Percentiles rank a stretch among this genome's conserved stretches.
phyloP scores from a whole-genome alignment of 2,888 invertebrate genomes.

The Norana najaformis region DNA sequence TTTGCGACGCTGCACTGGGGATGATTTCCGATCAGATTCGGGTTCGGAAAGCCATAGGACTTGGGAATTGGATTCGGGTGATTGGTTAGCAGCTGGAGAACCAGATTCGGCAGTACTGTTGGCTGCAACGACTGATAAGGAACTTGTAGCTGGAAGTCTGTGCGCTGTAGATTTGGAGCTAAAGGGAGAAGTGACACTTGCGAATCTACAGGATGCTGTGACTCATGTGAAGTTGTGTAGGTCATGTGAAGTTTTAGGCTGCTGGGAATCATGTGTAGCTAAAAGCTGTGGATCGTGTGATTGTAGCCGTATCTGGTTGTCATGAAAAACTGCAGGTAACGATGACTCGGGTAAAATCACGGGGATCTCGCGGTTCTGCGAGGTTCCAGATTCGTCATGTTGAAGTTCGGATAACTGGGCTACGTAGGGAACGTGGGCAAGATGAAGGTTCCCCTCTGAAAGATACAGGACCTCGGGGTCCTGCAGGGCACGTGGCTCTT shows the following conservation, averaged over 20 bases:
- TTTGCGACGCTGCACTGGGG: no score
- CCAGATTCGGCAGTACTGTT: not conserved
- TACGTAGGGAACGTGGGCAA: not conserved
- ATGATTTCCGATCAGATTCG: no score
- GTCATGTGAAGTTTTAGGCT: not conserved
- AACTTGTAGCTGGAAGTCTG: not conserved
- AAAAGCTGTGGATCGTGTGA: not conserved
- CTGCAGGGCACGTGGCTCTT: not conserved
- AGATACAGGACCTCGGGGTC: not conserved
- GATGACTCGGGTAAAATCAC: not conserved
- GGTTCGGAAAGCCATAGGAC: no score
- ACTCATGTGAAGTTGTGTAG: not conserved
- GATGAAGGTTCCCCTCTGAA: not conserved
- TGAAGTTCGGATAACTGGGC: not conserved
- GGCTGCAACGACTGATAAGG: not conserved
- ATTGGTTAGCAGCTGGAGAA: not conserved
- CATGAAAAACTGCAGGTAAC: not conserved
- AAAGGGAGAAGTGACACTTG: not conserved
- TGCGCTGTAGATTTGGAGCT: not conserved
- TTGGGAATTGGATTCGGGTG: no score
- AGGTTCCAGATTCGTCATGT: not conserved
- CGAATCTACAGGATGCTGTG: not conserved
- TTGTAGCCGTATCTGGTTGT: not conserved
- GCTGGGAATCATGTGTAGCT: not conserved
- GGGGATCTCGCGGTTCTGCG: not conserved